Conservation (phyloP, 2,113 vertebrate species). For the Crotalus horridus region DNA sequence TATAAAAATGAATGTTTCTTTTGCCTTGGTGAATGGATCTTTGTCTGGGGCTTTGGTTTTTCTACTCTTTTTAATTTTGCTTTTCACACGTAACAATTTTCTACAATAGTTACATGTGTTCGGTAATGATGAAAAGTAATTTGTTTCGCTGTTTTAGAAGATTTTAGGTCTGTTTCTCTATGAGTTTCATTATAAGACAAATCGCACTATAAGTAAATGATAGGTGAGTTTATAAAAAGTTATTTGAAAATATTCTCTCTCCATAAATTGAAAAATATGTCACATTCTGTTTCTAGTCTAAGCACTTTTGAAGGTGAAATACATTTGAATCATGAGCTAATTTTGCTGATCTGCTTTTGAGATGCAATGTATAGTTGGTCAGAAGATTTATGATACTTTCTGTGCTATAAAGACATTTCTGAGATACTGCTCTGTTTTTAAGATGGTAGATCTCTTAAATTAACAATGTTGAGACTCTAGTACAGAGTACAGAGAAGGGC, state of each 20-base stretch:
- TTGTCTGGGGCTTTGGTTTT: neutral
- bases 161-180: neutral
- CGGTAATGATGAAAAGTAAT: neutral
- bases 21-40: conserved; percentile 56
- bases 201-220: conserved; percentile 13
- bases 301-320: conserved; percentile 20
- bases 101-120: rapidly evolving
- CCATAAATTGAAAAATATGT: conserved; percentile 4
- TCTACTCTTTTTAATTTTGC: conserved; percentile 32
- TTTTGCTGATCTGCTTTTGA: conserved; percentile 22
- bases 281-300: conserved; percentile 4
- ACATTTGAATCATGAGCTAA: conserved; percentile 7
- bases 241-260: conserved; percentile 25
- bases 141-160: neutral
- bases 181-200: conserved; percentile 13
- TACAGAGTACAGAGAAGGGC: too few species aligned
- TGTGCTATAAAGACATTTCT: conserved; percentile 29
- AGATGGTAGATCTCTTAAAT: neutral
- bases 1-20: conserved; percentile 23
- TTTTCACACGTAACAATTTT: conserved; percentile 31
- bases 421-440: neutral
- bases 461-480: neutral
- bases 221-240: conserved; percentile 26
- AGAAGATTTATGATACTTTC: neutral
- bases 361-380: conserved; percentile 13